phyloP scores from a whole-genome alignment of 2,113 vertebrate species.

The Cyanistes caeruleus region DNA sequence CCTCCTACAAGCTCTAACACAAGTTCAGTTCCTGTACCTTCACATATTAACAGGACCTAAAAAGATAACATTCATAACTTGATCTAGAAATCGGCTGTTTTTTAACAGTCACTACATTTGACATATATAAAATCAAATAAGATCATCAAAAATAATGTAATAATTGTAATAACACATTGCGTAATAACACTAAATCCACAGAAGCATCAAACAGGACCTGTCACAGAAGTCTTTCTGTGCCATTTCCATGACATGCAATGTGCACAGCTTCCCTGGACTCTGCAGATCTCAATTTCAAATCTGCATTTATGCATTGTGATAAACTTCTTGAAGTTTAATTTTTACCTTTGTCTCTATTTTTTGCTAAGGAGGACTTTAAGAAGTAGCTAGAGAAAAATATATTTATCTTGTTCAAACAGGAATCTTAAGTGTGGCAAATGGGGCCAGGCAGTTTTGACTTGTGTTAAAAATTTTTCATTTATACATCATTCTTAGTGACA shows the following conservation, averaged over 20 bases:
- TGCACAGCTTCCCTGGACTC: not conserved
- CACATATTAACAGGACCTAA: not conserved
- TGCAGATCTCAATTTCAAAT: not conserved
- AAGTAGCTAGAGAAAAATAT: not conserved
- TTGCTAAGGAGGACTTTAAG: not conserved
- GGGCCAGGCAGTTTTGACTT: not conserved
- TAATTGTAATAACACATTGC: too few relatives aligned
- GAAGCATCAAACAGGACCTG: not conserved
- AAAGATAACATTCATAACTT: not conserved
- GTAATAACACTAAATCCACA: not conserved
- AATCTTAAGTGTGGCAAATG: not conserved
- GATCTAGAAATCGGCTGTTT: not conserved
- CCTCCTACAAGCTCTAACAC: not conserved
- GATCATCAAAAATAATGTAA: not conserved
- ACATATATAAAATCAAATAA: not conserved
- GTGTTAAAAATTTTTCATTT: not conserved
- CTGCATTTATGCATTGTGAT: not conserved
- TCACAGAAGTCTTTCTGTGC: not conserved
- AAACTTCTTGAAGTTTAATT: not conserved
- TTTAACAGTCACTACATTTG: not conserved
- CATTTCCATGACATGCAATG: not conserved
- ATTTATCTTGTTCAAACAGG: not conserved
- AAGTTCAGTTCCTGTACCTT: not conserved
- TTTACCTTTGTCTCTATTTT: not conserved
- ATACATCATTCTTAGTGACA: not conserved